phyloP scores from a whole-genome alignment of 2,113 vertebrate species.

The Craseonycteris thonglongyai region DNA sequence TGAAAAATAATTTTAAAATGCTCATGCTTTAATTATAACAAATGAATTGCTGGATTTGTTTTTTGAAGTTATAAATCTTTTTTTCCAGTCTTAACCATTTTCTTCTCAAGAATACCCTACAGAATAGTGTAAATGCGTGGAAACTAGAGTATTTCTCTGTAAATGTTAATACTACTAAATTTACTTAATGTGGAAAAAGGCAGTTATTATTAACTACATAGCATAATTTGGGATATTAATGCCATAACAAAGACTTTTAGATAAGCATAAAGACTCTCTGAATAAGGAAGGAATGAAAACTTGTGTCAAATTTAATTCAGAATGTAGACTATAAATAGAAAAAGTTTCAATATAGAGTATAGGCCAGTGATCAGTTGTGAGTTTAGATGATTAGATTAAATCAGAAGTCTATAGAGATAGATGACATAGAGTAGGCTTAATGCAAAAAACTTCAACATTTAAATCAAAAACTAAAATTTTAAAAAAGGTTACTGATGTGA shows the following conservation, averaged over 20 bases:
- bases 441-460: constrained; percentile 14
- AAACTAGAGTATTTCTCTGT: neutral
- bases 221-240: neutral
- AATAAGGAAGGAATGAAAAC: neutral
- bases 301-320: neutral
- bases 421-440: neutral
- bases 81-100: constrained; percentile 2
- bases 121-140: neutral
- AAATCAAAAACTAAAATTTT: neutral
- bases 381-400: constrained; percentile 12
- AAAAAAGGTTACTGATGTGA: neutral
- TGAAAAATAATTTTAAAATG: neutral
- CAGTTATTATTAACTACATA: constrained; percentile 11
- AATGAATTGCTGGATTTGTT: constrained; percentile 24
- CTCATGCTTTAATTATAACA: constrained; percentile 29
- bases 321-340: neutral
- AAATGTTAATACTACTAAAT: neutral
- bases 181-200: constrained; percentile 1
- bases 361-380: neutral
- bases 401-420: neutral
- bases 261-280: neutral
- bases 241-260: neutral
- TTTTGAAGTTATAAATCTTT: constrained; percentile 25
- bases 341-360: neutral
- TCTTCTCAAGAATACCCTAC: neutral